Conservation (phyloP, 1,140 invertebrate species). For the Bacillus rossius region DNA sequence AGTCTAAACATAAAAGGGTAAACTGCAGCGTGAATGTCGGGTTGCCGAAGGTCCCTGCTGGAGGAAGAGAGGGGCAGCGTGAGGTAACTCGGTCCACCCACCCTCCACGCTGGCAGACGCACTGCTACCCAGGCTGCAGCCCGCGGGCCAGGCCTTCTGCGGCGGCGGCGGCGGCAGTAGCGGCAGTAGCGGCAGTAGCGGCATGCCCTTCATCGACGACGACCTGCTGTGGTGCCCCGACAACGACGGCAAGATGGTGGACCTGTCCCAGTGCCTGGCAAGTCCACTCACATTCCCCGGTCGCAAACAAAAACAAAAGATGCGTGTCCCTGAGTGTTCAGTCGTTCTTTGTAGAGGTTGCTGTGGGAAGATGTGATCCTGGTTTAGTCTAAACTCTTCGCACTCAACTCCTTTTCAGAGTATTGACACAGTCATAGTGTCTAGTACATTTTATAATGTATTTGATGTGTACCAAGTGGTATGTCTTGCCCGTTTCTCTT, state of each 20-base stretch:
- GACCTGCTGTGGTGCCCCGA: conserved; percentile 87
- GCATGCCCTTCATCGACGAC: conserved; percentile 93
- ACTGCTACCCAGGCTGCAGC: conserved; percentile 6
- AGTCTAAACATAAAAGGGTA: too few species aligned
- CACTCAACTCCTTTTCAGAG: too few species aligned
- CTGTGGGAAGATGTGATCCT: too few species aligned
- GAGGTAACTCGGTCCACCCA: not conserved
- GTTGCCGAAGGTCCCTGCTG: not conserved
- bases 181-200: conserved; percentile 45
- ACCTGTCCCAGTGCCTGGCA: conserved; percentile 81
- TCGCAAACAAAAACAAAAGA: not conserved
- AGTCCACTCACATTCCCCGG: conserved; percentile 34
- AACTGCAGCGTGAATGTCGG: too few species aligned
- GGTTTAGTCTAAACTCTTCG: too few species aligned
- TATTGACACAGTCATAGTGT: too few species aligned
- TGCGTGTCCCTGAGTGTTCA: too few species aligned
- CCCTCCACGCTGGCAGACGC: conserved; percentile 11
- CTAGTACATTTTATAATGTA: too few species aligned
- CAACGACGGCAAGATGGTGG: conserved; percentile 87
- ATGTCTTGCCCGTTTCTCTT: too few species aligned
- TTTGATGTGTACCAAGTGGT: too few species aligned
- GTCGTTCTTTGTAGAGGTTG: too few species aligned
- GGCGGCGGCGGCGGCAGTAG: conserved; percentile 43
- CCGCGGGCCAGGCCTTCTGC: conserved; percentile 25
- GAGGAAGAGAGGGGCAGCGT: conserved; percentile 12